Base-by-base conservation (phyloP, 1,140 invertebrate genomes). In the Eueides isabella region DNA sequence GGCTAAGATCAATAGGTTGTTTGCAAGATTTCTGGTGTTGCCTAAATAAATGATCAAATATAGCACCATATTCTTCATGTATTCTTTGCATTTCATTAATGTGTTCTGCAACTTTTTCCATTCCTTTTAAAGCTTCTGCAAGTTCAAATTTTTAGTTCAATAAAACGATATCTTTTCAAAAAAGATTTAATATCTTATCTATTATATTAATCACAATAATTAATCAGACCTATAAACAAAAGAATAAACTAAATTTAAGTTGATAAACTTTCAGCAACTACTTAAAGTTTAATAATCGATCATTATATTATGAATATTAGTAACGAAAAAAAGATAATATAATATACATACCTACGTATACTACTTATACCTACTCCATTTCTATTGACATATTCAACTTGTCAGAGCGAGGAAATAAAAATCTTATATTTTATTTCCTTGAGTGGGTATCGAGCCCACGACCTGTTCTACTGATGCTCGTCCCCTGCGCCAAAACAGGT, bases 61-160 rank as follows among this genome's bases (percentile, higher is more conserved):
- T 99, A 78, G 98, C 97, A 73, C 98, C 98, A 92, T 99, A 99
- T 94, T 99, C 98, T 94, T 99, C 98, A 91, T 99, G 98, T 86
- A 99, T 99, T 94, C 98, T 96, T 95, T 99, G 98, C 98, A 99
- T 99, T 94, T 99, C 98, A 93, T 99, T 99, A 81, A 99, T 99
- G 92, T 99, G 99, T 94, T 99, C 98, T n/a, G 98, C 99, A 67
- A 99, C 98, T 92, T 99, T 98, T 91, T 99, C 98, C 98, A 99
- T 99, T 73, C 97, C 97, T 87, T 98, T 97, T 30, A 98, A 94
- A 71, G 98, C 97, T 94, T 98, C 97, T 98, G 95, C 79, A 89
- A 90, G 30, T 41, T 66, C 14, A 48, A 63, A 55, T 26, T 55
- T 2, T 23, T 5, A 55, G 9, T 55, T 23, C 7, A 55, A 12